Conservation (phyloP, 2,113 vertebrate species). For the Nycticryphes semicollaris region DNA sequence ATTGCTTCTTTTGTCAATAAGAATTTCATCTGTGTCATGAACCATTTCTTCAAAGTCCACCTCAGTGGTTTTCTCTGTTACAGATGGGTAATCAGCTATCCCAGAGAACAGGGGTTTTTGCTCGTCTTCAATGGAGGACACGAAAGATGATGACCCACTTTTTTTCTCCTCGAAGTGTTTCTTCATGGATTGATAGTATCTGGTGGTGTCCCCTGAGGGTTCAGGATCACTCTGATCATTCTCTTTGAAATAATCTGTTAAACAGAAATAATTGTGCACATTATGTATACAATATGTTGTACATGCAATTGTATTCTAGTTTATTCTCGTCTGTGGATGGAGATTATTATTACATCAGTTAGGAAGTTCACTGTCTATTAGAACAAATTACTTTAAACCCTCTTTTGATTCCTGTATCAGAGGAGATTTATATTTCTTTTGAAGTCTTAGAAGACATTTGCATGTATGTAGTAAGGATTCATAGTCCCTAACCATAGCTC, state of each 20-base stretch:
- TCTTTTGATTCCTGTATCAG: background rate
- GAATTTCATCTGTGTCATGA: constrained; percentile 73
- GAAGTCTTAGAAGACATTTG: background rate
- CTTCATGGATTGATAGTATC: constrained; percentile 78
- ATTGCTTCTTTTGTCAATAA: constrained; percentile 71
- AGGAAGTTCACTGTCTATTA: background rate
- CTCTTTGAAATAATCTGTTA: constrained; percentile 74
- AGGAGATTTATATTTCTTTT: background rate
- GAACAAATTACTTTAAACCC: background rate
- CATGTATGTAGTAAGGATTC: background rate
- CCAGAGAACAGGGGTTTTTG: constrained; percentile 86
- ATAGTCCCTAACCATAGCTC: background rate
- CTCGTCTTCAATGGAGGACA: constrained; percentile 84
- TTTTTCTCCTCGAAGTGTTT: constrained; percentile 84
- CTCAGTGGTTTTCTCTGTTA: constrained; percentile 72
- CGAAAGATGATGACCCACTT: constrained; percentile 78
- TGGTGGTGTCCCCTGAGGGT: constrained; percentile 62
- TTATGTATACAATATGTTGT: background rate
- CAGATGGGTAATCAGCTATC: constrained; percentile 76
- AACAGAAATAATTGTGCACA: constrained; percentile 54
- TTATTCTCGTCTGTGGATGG: background rate
- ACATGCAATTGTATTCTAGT: background rate
- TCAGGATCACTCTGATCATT: constrained; percentile 70
- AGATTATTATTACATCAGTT: background rate
- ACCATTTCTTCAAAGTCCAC: constrained; percentile 74